Percentiles rank a stretch among this genome's conserved stretches.
These are phyloP conservation scores for Parazoanthus atlanticus DNA, from an alignment of 92 coral and sea anemone species.

Conservation along the genomic window DNA sequence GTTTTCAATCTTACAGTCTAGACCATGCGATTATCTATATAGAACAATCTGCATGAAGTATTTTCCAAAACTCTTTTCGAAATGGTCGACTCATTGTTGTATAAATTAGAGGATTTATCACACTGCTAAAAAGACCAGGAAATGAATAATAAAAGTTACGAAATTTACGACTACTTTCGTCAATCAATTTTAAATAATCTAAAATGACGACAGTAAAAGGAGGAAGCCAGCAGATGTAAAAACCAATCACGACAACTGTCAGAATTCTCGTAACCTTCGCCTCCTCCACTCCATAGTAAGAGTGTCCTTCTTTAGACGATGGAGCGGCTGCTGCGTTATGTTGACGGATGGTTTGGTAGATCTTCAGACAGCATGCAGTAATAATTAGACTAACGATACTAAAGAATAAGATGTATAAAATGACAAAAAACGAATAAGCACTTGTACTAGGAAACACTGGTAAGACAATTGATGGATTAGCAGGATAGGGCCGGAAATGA, in stretches of 20 bases:
- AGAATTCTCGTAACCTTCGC: not conserved
- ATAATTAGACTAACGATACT: not conserved
- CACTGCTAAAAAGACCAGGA: not conserved
- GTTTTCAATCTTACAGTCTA: no score
- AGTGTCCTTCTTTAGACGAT: not conserved
- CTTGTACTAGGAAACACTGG: not conserved
- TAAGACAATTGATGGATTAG: not conserved
- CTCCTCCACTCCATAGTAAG: conserved; percentile 22
- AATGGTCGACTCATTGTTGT: not conserved
- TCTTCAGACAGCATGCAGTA: conserved; percentile 7
- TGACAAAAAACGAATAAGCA: not conserved
- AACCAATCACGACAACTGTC: not conserved
- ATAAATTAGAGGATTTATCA: not conserved
- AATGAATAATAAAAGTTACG: not conserved
- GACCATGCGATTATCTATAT: no score
- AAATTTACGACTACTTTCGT: not conserved
- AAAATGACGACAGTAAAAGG: not conserved
- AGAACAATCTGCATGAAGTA: no score
- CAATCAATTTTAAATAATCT: not conserved
- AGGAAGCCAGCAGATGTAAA: not conserved
- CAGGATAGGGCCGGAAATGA: not conserved
- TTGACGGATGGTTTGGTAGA: conserved; percentile 23
- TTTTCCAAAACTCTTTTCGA: not conserved
- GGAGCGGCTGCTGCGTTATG: not conserved
- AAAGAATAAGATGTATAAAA: not conserved